A percentile compares a stretch with the other conserved stretches of the same genome.
phyloP scores from a whole-genome alignment of 2,797 vertebrate genomes.

The Gymnopithys bicolor region DNA sequence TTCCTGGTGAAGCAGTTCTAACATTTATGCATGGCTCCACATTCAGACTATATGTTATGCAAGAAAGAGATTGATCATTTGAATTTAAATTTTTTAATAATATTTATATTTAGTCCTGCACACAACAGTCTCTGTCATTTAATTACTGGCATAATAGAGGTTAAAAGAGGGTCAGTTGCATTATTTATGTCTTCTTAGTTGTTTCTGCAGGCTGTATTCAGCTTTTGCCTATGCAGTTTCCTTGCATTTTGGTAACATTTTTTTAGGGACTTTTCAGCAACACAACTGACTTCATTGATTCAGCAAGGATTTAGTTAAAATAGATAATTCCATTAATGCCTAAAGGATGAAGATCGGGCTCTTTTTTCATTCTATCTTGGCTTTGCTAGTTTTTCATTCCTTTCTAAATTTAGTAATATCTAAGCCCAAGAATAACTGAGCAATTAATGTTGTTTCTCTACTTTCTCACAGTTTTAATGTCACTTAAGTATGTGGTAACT shows the following conservation, averaged over 20 bases:
- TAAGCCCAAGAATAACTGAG: background rate
- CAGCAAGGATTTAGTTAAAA: background rate
- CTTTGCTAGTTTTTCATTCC: background rate
- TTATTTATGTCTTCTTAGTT: background rate
- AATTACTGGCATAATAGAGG: background rate
- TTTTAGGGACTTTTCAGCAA: background rate
- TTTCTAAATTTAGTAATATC: background rate
- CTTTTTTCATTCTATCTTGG: background rate
- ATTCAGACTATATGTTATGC: background rate
- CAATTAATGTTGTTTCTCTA: background rate
- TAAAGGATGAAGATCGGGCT: background rate
- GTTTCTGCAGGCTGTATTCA: background rate
- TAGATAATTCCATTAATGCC: background rate
- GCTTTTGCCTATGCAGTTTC: background rate
- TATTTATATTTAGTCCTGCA: background rate
- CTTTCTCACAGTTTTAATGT: background rate
- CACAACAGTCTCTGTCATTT: background rate
- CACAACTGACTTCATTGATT: background rate
- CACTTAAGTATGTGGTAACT: background rate
- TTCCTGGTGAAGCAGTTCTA: background rate
- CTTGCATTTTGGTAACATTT: background rate
- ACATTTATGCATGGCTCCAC: fast-evolving
- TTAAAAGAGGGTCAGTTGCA: background rate
- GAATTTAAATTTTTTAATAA: background rate
- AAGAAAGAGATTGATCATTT: background rate